These are phyloP conservation scores for Phrynocephalus forsythii DNA, from an alignment of 2,797 vertebrate genomes.

Conservation along the genomic window DNA sequence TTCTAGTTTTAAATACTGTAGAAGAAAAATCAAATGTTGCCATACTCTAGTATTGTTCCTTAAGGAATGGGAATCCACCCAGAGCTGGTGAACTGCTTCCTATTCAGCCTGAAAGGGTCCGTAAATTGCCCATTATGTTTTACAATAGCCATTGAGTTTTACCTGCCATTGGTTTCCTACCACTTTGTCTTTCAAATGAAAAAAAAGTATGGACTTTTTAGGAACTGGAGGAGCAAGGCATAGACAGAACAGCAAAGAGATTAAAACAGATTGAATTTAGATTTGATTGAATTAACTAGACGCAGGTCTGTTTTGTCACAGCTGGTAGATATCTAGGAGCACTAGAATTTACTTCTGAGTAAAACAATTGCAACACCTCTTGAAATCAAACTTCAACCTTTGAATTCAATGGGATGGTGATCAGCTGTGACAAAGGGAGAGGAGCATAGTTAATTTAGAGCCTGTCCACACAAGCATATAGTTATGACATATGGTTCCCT, in stretches of 20 bases:
- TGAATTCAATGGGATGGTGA: too few species aligned
- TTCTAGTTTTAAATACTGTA: background rate
- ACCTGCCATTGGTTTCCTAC: background rate
- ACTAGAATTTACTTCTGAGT: background rate
- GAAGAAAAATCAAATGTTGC: background rate
- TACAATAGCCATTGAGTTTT: background rate
- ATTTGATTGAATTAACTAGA: too few species aligned
- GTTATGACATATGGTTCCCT: too few species aligned
- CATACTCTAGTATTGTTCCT: background rate
- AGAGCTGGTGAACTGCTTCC: background rate
- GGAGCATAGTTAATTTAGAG: too few species aligned
- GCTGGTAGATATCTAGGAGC: background rate
- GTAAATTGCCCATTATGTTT: background rate
- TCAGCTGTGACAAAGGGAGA: too few species aligned
- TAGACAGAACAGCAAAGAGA: background rate
- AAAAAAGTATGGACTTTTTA: background rate
- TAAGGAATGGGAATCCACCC: background rate
- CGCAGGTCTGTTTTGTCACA: background rate
- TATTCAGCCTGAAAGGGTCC: background rate
- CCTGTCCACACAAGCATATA: too few species aligned
- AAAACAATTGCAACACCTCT: background rate
- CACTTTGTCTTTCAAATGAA: background rate
- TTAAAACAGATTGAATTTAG: background rate
- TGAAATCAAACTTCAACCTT: too few species aligned
- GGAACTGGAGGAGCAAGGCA: background rate